Percentiles rank a stretch among this genome's conserved stretches.
Evolutionary conservation across 2,797 vertebrate genomes (phyloP).

Genomic region (Crocidura indochinensis): DNA sequence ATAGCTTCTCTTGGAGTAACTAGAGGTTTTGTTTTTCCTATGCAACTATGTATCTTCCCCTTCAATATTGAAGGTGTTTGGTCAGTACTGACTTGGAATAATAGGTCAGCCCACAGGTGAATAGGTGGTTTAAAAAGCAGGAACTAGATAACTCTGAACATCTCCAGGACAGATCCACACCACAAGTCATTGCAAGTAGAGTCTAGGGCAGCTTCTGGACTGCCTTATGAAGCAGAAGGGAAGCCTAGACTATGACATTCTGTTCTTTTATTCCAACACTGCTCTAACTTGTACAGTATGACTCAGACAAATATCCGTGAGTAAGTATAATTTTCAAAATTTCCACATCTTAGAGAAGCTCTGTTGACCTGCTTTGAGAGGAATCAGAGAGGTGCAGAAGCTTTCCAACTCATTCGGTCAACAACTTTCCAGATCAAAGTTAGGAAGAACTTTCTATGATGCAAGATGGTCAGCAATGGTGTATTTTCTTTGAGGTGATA

Average conservation of each 20-base stretch:
- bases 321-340: slow-evolving; percentile 35
- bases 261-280: slow-evolving; percentile 12
- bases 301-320: neutral
- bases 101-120: neutral
- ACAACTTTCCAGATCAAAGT: slow-evolving; percentile 43
- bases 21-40: neutral
- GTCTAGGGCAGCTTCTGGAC: slow-evolving; percentile 3
- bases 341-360: slow-evolving; percentile 4
- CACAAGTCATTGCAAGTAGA: neutral
- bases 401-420: neutral
- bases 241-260: neutral
- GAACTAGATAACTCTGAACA: slow-evolving; percentile 1
- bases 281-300: neutral
- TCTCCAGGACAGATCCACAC: neutral
- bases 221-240: neutral
- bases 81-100: slow-evolving; percentile 43
- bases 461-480: slow-evolving; percentile 25
- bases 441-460: slow-evolving; percentile 37
- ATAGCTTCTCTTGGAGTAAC: neutral
- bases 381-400: slow-evolving; percentile 45
- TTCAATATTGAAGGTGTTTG: neutral
- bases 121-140: neutral
- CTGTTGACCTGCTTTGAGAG: slow-evolving; percentile 28
- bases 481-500: slow-evolving; percentile 41
- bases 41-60: neutral